Percentiles rank a stretch among this genome's conserved stretches.
These are phyloP conservation scores for Hipparchia semele DNA, from an alignment of 2,888 invertebrate species.

Conservation along the genomic window DNA sequence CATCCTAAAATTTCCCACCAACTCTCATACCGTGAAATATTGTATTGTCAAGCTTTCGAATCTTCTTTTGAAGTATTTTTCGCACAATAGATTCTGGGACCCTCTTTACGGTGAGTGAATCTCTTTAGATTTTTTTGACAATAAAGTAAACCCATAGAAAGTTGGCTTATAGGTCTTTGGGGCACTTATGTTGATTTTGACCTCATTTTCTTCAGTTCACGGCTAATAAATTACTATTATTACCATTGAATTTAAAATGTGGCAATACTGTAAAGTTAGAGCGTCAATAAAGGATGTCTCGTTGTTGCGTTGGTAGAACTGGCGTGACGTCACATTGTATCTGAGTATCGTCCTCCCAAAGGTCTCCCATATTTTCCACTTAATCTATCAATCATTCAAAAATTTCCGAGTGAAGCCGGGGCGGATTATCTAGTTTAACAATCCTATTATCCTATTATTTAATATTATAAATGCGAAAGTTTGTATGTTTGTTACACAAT, in stretches of 20 bases:
- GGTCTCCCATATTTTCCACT: too few relatives aligned
- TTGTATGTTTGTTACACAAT: too few relatives aligned
- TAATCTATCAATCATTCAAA: too few relatives aligned
- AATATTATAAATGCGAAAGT: too few relatives aligned
- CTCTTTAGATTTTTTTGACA: slow-evolving; percentile 24
- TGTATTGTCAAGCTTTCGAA: slow-evolving; percentile 36
- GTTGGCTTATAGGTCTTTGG: slow-evolving; percentile 17
- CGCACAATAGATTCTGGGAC: slow-evolving; percentile 31
- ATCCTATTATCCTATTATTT: too few relatives aligned
- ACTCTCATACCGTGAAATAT: slow-evolving; percentile 36
- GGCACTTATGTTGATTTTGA: slow-evolving; percentile 23
- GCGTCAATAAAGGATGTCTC: too few relatives aligned
- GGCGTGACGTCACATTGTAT: too few relatives aligned
- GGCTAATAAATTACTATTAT: slow-evolving; percentile 4
- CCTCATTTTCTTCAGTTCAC: not conserved
- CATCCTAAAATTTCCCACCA: not conserved
- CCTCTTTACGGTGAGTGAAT: slow-evolving; percentile 33
- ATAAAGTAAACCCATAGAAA: slow-evolving; percentile 25
- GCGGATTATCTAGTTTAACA: too few relatives aligned
- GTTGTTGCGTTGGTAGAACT: too few relatives aligned
- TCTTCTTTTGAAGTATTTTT: slow-evolving; percentile 29
- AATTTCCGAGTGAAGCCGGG: too few relatives aligned
- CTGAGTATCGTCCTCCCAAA: too few relatives aligned
- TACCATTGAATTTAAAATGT: not conserved
- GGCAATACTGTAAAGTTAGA: too few relatives aligned